A percentile compares a stretch with the other conserved stretches of the same genome.
Conservation (phyloP, 2,888 invertebrate species). For the Diloba caeruleocephala region DNA sequence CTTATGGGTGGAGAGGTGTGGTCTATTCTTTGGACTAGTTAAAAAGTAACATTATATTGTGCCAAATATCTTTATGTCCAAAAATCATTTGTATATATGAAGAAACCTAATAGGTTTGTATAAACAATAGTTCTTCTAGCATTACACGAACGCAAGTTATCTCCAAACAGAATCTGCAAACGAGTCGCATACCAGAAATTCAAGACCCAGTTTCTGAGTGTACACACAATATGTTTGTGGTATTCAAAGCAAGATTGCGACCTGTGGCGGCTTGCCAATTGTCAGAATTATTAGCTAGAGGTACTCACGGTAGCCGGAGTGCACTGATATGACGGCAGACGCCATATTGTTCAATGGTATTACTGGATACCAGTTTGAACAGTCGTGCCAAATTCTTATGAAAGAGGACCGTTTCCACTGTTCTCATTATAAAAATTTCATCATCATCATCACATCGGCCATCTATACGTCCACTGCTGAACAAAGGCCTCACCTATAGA, state of each 20-base stretch:
- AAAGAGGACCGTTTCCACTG: too few species aligned
- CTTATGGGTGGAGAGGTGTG: too few species aligned
- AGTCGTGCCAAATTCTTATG: conserved; percentile 10
- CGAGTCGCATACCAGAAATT: conserved; percentile 33
- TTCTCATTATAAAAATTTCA: too few species aligned
- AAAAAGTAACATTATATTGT: too few species aligned
- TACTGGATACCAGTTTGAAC: conserved; percentile 12
- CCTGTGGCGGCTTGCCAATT: conserved; percentile 62
- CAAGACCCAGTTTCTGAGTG: conserved; percentile 30
- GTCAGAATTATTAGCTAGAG: conserved; percentile 59
- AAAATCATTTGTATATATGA: not conserved
- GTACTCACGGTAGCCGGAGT: conserved; percentile 48
- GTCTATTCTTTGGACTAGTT: too few species aligned
- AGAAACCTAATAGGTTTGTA: conserved; percentile 10
- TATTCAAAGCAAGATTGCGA: conserved; percentile 59
- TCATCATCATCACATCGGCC: too few species aligned
- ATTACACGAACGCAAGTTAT: conserved; percentile 29
- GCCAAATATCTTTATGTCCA: too few species aligned
- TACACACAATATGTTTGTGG: conserved; percentile 54
- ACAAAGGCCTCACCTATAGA: too few species aligned
- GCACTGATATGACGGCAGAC: conserved; percentile 36
- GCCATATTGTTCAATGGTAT: conserved; percentile 28
- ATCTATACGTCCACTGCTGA: too few species aligned
- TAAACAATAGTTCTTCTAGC: conserved; percentile 18
- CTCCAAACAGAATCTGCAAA: conserved; percentile 40